Conservation (phyloP, 2,113 vertebrate species). For the Clarias magur region DNA sequence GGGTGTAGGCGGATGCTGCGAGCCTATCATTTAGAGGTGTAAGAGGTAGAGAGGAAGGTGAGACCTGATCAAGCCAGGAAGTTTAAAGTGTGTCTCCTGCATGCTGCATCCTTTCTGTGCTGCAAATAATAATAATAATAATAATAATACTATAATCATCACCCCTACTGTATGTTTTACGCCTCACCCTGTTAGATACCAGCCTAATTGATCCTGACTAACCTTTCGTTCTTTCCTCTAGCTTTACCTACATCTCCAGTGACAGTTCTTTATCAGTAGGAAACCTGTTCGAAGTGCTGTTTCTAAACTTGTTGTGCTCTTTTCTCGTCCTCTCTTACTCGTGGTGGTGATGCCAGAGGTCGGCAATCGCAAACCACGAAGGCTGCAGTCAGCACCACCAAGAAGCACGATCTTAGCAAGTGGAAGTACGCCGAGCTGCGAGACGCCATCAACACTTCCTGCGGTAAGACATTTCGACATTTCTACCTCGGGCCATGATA, state of each 20-base stretch:
- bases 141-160: not conserved
- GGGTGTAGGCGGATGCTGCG: conserved; percentile 2
- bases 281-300: not conserved
- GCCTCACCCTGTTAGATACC: not conserved
- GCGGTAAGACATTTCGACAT: conserved; percentile 75
- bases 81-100: not conserved
- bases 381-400: conserved; percentile 78
- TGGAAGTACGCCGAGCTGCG: conserved; percentile 98
- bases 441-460: conserved; percentile 97
- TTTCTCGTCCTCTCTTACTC: not conserved
- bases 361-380: conserved; percentile 88
- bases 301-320: not conserved
- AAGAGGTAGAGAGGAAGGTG: not conserved
- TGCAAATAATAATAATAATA: no score
- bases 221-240: conserved; percentile 6
- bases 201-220: not conserved
- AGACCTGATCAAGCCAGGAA: not conserved
- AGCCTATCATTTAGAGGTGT: not conserved
- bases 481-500: not conserved
- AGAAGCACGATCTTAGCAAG: conserved; percentile 95
- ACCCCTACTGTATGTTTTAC: not conserved
- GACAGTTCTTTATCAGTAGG: not conserved
- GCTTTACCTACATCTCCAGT: not conserved
- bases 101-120: not conserved
- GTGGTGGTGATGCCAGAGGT: conserved; percentile 71